A percentile compares a stretch with the other conserved stretches of the same genome.
Evolutionary conservation across 1,140 invertebrate species (phyloP).

Genomic region (Subanguina moxae): DNA sequence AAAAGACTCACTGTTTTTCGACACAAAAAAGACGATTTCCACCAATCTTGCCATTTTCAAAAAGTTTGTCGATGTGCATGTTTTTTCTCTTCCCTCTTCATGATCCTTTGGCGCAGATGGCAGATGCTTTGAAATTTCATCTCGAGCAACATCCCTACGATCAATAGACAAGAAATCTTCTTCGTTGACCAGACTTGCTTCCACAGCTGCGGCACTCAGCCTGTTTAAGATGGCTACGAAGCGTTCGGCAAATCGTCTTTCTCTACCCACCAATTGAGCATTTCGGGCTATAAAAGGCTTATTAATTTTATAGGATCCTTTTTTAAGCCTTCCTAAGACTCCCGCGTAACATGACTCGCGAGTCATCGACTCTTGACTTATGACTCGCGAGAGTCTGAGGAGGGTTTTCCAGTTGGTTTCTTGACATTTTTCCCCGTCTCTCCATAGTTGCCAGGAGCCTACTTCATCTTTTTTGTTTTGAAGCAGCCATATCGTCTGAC

Average conservation of each 20-base stretch:
- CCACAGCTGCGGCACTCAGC: conserved; percentile 4
- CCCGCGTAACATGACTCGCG: no score
- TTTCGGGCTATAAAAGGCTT: conserved; percentile 39
- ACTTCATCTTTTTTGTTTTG: no score
- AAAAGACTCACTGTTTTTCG: conserved; percentile 41
- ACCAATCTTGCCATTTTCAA: conserved; percentile 39
- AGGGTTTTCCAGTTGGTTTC: no score
- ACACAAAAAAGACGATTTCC: conserved; percentile 45
- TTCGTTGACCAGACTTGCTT: not conserved
- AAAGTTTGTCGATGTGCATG: not conserved
- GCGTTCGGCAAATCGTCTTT: conserved; percentile 31
- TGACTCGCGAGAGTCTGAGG: no score
- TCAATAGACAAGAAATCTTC: not conserved
- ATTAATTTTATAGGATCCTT: no score
- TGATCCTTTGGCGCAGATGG: not conserved
- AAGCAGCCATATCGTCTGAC: no score
- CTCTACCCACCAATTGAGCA: conserved; percentile 37
- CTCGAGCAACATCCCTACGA: not conserved
- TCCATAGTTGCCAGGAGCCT: no score
- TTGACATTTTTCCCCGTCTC: no score
- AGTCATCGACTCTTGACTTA: no score
- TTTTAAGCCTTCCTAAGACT: no score
- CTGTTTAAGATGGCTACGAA: conserved; percentile 14
- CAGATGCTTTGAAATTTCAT: not conserved
- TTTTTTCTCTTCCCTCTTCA: not conserved